Base-by-base conservation (phyloP, 2,113 vertebrate species). In the Scopus umbretta region DNA sequence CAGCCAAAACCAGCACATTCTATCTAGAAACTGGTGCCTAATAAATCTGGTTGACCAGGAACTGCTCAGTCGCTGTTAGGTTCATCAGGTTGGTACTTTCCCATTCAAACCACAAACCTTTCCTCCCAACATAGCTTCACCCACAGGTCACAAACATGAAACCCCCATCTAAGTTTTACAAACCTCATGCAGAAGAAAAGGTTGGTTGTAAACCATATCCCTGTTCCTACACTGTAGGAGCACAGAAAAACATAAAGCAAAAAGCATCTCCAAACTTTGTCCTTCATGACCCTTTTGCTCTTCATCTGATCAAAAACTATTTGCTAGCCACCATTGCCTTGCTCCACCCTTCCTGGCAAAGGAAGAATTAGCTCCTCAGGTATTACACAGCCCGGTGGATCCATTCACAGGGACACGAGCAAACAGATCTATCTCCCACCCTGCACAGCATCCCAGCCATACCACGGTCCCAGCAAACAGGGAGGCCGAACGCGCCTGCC, bases 21-120 rank as follows among this genome's bases (percentile, higher is more conserved):
- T 13, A 4, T 58, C 82, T 55, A 62, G 75, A 89, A 91, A 86
- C 29, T 43, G 38, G 19, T 36, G 52, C 65, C 59, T 84, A 78
- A 92, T 80, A 94, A 55, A 91, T 66, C 55, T 66, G 25, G 10
- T 21, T 80, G 91, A 84, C 59, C 86, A 84, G 61, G 38, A 91
- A 30, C 30, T 50, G 32, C 26, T 91, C 45, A 50, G 29, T n/a
- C 18, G 65, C 22, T 55, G 91, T 70, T 27, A 74, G 22, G 23
- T 78, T 84, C 65, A 56, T 71, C 19, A 67, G 12, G 45, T 43
- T 70, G 23, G 29, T 81, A 78, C 8, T 47, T 95, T 92, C 81
- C 80, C n/a, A 40, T 71, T 88, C 59, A 71, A 92, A 74, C 55
- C 42, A 81, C 47, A 90, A 62, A 74, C 19, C 11, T 90, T 92